These are phyloP conservation scores for Porites lutea DNA, from an alignment of 64 coral and sea anemone genomes.

Conservation along the genomic window DNA sequence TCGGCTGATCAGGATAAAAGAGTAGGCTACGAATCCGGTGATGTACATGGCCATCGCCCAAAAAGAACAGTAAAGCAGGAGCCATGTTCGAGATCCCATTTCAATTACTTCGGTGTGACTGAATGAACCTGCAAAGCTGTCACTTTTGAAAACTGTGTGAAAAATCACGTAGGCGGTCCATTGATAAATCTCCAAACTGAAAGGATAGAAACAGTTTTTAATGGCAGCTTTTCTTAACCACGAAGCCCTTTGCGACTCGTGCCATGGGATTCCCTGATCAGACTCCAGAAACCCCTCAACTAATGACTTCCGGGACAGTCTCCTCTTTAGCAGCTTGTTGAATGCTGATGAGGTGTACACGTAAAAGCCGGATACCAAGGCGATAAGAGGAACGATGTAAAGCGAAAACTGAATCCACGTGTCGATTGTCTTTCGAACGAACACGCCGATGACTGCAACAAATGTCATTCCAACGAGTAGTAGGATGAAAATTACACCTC, in stretches of 20 bases:
- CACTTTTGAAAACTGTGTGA: slow-evolving; percentile 35
- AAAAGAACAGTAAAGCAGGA: slow-evolving; percentile 76
- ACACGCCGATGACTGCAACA: slow-evolving; percentile 86
- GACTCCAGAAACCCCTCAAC: slow-evolving; percentile 55
- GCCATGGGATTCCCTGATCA: slow-evolving; percentile 62
- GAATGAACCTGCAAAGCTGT: slow-evolving; percentile 76
- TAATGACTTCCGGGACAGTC: slow-evolving; percentile 47
- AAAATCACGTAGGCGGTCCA: slow-evolving; percentile 85
- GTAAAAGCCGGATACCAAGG: slow-evolving; percentile 71
- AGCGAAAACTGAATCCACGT: slow-evolving; percentile 97
- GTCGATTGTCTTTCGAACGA: slow-evolving; percentile 93
- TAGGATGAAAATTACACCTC: slow-evolving; percentile 42
- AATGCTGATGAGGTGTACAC: slow-evolving; percentile 80
- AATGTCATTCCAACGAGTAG: slow-evolving; percentile 74
- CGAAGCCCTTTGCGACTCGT: slow-evolving; percentile 54
- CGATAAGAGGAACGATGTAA: slow-evolving; percentile 84
- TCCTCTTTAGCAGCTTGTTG: slow-evolving; percentile 65
- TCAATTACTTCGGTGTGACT: slow-evolving; percentile 42
- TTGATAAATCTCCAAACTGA: slow-evolving; percentile 86
- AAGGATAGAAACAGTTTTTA: slow-evolving; percentile 94
- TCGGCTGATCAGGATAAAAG: slow-evolving; percentile 84
- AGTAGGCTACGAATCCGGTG: slow-evolving; percentile 90
- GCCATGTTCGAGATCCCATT: slow-evolving; percentile 52
- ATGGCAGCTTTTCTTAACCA: slow-evolving; percentile 74
- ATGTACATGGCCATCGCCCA: slow-evolving; percentile 92